Evolutionary conservation across 2,888 invertebrate species (phyloP).

Genomic region (Hydriomena furcata): DNA sequence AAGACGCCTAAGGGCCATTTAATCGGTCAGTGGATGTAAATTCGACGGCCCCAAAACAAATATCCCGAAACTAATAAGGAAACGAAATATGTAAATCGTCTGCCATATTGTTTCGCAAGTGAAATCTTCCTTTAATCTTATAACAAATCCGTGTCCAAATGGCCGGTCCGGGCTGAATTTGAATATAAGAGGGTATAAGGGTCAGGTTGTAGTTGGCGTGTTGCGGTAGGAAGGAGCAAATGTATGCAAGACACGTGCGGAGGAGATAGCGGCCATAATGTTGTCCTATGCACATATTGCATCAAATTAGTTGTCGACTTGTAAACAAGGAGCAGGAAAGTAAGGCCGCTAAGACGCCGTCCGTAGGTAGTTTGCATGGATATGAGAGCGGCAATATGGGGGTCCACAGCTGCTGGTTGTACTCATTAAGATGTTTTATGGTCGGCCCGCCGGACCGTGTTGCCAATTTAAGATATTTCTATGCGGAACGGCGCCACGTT

Average conservation of each 20-base stretch:
- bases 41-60: conserved; percentile 82
- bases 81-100: conserved; percentile 84
- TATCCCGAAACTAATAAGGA: conserved; percentile 84
- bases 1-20: conserved; percentile 84
- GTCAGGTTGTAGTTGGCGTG: conserved; percentile 66
- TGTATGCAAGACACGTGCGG: conserved; percentile 82
- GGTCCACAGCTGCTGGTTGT: conserved; percentile 80
- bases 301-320: conserved; percentile 84
- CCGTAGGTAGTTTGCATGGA: conserved; percentile 83
- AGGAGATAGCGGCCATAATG: conserved; percentile 79
- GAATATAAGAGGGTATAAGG: conserved; percentile 79
- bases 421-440: conserved; percentile 85
- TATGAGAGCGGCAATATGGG: conserved; percentile 82
- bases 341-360: conserved; percentile 77
- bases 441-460: conserved; percentile 80
- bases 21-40: conserved; percentile 84
- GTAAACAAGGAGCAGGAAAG: conserved; percentile 80
- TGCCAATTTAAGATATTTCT: conserved; percentile 84
- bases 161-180: conserved; percentile 79
- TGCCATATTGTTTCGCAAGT: conserved; percentile 84
- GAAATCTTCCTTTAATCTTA: conserved; percentile 85
- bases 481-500: conserved; percentile 80
- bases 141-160: conserved; percentile 84
- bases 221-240: conserved; percentile 71
- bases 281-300: conserved; percentile 84